Base-by-base conservation (phyloP, 2,888 invertebrate species). In the Dioctria linearis region DNA sequence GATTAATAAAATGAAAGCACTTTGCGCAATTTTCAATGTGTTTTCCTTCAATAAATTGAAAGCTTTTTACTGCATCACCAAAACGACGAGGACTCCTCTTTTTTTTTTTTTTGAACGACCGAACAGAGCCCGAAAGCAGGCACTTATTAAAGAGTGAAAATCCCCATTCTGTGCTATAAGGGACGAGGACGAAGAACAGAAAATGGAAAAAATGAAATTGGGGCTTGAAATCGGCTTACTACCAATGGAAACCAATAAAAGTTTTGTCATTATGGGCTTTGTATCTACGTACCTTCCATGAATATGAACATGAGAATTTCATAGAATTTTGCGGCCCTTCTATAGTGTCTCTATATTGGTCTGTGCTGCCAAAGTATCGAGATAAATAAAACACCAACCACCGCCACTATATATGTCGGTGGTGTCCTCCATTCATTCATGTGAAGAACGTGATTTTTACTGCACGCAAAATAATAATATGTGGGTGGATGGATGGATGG, bases 381-480 rank as follows among this genome's bases (percentile, higher is more conserved):
- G 5, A 46, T 46, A 5, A 46, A 46, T 6, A 46, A 5, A 46
- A 46, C 8, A 46, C 46, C 8, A 46, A 5, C 4, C 46, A 5
- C 9, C 51, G 9, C 69, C 5, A 43, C 5, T 25, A 25, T 25
- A 25, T 25, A 25, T 25, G 25, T 25, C 1, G 5, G 46, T 37
- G 54, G 25, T 37, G 51, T 25, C 11, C 25, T 71, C 54, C 39
- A 49, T 43, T 5, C 49, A 78, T 67, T 78, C 75, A 81, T 78
- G 78, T 80, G 76, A 57, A 40, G 73, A 75, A 81, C 81, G 81
- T 81, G 81, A 81, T 81, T 81, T 73, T 59, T 46, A 67, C 78
- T 51, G 71, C 78, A 81, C 79, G 81, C 81, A 78, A 81, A 79
- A 78, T 25, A 25, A 25, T 61, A 80, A 71, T 73, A 73, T 54